Conservation (phyloP, 2,113 vertebrate genomes). For the Ptilonorhynchus violaceus region DNA sequence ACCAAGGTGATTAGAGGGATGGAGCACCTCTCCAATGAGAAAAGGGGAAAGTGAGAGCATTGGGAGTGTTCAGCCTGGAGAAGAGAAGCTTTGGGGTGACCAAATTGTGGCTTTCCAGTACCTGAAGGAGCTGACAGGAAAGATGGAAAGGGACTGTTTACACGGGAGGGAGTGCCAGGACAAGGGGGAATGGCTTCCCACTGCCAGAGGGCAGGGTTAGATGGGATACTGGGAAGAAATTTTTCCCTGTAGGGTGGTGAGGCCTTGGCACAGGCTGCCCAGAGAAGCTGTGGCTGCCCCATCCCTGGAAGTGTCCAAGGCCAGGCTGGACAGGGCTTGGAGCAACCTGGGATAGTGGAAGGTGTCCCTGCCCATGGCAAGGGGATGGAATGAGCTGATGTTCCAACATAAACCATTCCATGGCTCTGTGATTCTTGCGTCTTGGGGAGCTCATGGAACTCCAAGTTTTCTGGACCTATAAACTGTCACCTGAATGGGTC, state of each 20-base stretch:
- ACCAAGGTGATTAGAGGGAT: not conserved
- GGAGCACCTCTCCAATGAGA: not conserved
- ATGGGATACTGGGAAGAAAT: not conserved
- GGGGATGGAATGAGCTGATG: too few relatives aligned
- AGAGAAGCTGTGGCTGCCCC: not conserved
- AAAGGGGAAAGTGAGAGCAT: not conserved
- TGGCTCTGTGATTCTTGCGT: not conserved
- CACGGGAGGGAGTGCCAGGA: not conserved
- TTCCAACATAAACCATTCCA: not conserved
- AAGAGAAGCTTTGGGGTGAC: not conserved
- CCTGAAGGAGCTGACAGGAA: too few relatives aligned
- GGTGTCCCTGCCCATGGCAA: not conserved
- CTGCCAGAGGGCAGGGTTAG: not conserved
- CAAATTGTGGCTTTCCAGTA: not conserved
- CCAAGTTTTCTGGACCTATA: fast-evolving
- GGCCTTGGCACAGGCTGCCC: not conserved
- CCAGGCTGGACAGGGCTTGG: not conserved
- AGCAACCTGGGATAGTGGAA: not conserved
- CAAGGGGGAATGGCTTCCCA: not conserved
- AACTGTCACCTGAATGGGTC: not conserved
- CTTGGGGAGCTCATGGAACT: fast-evolving
- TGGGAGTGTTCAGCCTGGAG: not conserved
- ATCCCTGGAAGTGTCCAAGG: not conserved
- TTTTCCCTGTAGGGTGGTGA: fast-evolving
- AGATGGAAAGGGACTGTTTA: not conserved